Percentiles rank a stretch among this genome's conserved stretches.
Conservation (phyloP, 2,888 invertebrate genomes). For the Neoscelio sp. region DNA sequence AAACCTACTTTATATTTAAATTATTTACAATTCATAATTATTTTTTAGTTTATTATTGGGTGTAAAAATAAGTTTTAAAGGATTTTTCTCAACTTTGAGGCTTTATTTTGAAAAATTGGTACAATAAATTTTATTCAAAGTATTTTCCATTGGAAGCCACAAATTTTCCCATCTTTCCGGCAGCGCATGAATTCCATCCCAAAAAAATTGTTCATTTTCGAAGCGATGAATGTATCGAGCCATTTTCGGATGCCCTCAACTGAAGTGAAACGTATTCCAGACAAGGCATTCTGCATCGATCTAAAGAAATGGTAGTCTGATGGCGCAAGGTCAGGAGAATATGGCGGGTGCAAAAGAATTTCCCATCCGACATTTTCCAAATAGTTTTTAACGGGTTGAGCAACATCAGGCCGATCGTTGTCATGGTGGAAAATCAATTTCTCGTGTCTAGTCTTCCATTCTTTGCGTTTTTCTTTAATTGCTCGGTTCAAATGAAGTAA, state of each 20-base stretch:
- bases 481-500: slow-evolving; percentile 65
- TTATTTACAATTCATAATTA: too few species aligned
- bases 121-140: neutral
- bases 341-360: slow-evolving; percentile 64
- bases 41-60: too few species aligned
- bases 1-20: too few species aligned
- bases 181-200: slow-evolving; percentile 20
- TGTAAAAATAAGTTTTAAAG: slow-evolving; percentile 19
- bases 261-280: slow-evolving; percentile 10
- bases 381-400: slow-evolving; percentile 63
- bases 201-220: slow-evolving; percentile 49
- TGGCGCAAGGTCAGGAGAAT: slow-evolving; percentile 46
- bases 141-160: slow-evolving; percentile 5
- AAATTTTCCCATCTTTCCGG: slow-evolving; percentile 32
- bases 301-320: slow-evolving; percentile 51
- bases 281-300: slow-evolving; percentile 14
- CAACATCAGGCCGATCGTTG: slow-evolving; percentile 69
- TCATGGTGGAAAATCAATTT: slow-evolving; percentile 62
- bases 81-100: slow-evolving; percentile 13
- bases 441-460: slow-evolving; percentile 49
- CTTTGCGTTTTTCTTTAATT: slow-evolving; percentile 40
- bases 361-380: slow-evolving; percentile 70
- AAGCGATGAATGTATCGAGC: slow-evolving; percentile 58
- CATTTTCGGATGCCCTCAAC: slow-evolving; percentile 33
- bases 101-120: too few species aligned